Percentiles rank a stretch among this genome's conserved stretches.
These are phyloP conservation scores for Anagrus nilaparvatae DNA, from an alignment of 1,140 invertebrate genomes.

Conservation along the genomic window DNA sequence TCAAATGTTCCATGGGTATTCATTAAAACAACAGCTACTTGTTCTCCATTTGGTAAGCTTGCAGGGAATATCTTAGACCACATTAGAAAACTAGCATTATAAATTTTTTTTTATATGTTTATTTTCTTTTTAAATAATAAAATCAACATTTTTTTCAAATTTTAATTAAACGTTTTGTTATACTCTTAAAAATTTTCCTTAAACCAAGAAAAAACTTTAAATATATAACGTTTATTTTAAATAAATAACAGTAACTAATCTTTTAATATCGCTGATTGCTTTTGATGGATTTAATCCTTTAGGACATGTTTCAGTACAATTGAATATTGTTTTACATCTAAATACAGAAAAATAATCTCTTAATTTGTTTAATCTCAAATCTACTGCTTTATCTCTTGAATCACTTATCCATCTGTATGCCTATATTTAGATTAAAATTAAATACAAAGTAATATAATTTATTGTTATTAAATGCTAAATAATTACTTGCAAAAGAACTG, in stretches of 20 bases:
- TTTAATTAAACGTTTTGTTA: no score
- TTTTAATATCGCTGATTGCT: conserved; percentile 94
- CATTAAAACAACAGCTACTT: not conserved
- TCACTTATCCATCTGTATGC: conserved; percentile 65
- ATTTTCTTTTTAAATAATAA: no score
- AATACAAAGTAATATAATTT: conserved; percentile 1
- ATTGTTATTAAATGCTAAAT: conserved; percentile 3
- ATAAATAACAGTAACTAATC: conserved; percentile 76
- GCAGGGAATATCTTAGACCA: not conserved
- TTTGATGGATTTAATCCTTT: conserved; percentile 90
- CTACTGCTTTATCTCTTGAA: conserved; percentile 58
- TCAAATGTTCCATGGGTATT: not conserved
- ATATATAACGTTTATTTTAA: no score
- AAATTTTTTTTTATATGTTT: not conserved
- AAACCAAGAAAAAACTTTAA: no score
- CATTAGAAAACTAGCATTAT: not conserved
- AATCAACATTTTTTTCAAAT: no score
- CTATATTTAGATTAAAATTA: conserved; percentile 15
- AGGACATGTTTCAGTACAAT: conserved; percentile 67
- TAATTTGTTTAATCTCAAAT: conserved; percentile 54
- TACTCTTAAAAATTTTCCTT: no score
- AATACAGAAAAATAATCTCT: conserved; percentile 63
- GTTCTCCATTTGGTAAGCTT: not conserved
- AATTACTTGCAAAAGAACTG: conserved; percentile 50
- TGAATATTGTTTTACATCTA: conserved; percentile 74